Percentiles rank a stretch among this genome's conserved stretches.
These are phyloP conservation scores for Rhynchopsitta pachyrhyncha DNA, from an alignment of 2,113 vertebrate species.

Conservation along the genomic window DNA sequence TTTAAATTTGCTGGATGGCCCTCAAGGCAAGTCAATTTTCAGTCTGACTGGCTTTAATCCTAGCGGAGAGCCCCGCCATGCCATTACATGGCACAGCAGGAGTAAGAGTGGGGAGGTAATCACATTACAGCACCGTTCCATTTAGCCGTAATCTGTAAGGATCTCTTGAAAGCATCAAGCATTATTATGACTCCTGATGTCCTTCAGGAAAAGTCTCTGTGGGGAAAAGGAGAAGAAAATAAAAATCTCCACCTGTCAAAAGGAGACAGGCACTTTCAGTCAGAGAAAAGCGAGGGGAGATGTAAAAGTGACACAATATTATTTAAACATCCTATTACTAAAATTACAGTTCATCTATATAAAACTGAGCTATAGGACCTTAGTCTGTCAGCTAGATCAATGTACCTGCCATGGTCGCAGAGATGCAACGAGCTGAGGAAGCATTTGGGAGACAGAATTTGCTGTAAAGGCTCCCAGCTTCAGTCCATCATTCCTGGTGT, in stretches of 20 bases:
- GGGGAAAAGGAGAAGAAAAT: not conserved
- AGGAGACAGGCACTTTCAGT: conserved; percentile 42
- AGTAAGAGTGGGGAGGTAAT: conserved; percentile 50
- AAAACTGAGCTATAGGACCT: conserved; percentile 45
- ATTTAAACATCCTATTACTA: conserved; percentile 61
- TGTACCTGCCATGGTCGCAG: conserved; percentile 12
- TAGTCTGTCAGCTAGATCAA: conserved; percentile 49
- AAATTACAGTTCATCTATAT: conserved; percentile 57
- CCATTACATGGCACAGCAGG: conserved; percentile 47
- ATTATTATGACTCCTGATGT: conserved; percentile 55
- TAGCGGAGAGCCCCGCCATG: not conserved
- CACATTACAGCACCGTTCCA: conserved; percentile 52
- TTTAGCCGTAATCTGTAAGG: conserved; percentile 50
- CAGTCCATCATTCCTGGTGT: conserved; percentile 3
- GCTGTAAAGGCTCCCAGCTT: conserved; percentile 23
- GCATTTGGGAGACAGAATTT: conserved; percentile 10
- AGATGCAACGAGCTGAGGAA: conserved; percentile 25
- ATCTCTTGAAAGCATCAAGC: conserved; percentile 52
- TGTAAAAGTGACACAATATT: conserved; percentile 60
- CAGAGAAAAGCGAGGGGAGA: conserved; percentile 34
- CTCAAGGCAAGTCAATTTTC: conserved; percentile 63
- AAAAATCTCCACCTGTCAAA: conserved; percentile 28
- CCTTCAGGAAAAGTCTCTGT: conserved; percentile 55
- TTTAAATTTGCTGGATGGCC: conserved; percentile 51
- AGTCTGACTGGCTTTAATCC: conserved; percentile 61